Evolutionary conservation across 1,140 invertebrate genomes (phyloP).

Genomic region (Campodea augens): DNA sequence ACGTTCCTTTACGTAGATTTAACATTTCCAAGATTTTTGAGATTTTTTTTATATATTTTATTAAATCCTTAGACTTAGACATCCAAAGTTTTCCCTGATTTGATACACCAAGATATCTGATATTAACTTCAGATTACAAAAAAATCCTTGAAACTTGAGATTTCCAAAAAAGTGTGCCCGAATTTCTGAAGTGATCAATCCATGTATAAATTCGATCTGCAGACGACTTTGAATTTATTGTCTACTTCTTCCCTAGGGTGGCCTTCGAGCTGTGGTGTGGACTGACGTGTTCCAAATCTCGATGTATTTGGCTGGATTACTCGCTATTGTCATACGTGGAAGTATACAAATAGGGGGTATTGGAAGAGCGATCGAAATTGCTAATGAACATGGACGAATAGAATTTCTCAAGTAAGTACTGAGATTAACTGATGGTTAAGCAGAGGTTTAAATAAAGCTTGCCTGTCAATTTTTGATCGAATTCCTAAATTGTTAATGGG

Average conservation of each 20-base stretch:
- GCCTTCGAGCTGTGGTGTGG: constrained; percentile 31
- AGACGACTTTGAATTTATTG: neutral
- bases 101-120: too few relatives aligned
- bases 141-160: neutral
- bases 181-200: neutral
- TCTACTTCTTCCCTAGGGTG: constrained; percentile 20
- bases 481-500: too few relatives aligned
- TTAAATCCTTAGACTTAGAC: too few relatives aligned
- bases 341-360: constrained; percentile 19
- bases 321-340: constrained; percentile 17
- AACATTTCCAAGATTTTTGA: too few relatives aligned
- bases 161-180: neutral
- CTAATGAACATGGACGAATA: constrained; percentile 13
- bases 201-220: neutral
- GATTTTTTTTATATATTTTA: too few relatives aligned
- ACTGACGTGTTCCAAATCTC: constrained; percentile 24
- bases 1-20: too few relatives aligned
- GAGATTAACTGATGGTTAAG: neutral
- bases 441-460: too few relatives aligned
- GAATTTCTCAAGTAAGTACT: constrained; percentile 14
- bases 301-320: constrained; percentile 26
- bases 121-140: too few relatives aligned
- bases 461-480: too few relatives aligned
- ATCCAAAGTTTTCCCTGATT: too few relatives aligned
- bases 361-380: constrained; percentile 15